Base-by-base conservation (phyloP, 2,113 vertebrate genomes). In the Larimichthys crocea region DNA sequence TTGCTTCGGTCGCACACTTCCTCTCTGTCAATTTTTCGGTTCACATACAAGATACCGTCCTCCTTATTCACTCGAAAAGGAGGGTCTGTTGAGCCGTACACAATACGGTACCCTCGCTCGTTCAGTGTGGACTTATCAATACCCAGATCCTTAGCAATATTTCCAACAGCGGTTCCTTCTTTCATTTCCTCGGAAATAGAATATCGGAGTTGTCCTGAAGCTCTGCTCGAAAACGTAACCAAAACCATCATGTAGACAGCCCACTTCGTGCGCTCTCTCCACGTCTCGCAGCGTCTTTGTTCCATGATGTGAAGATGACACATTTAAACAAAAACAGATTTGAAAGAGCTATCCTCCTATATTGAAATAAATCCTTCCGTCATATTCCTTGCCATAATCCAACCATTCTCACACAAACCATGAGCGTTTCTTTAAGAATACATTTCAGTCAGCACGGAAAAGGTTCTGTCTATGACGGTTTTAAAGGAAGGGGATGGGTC, bases 61-160 rank as follows among this genome's bases (percentile, higher is more conserved):
- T 89, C 79, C 26, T 67, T 50, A 52, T 92, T 93, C 10, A 94
- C 68, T 62, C 84, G 15, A 44, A 94, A 92, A 65, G 88, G 72
- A 5, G 89, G 76, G 7, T 92, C 87, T 14, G 66, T 71, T 7
- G 84, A 80, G 15, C 78, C 76, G 8, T 64, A 44, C 15, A 74
- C 91, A 57, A 94, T 87, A 4, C 92, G 93, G 65, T 95, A 67
- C 92, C 65, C 76, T 22, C 91, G 87, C 1, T 86, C 73, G 42
- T 57, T 85, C 40, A 94, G 68, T 6, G 74, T 75, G 4, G 2
- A 63, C 40, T 44, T 50, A 64, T 93, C 89, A 14, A 94, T 31
- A 26, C 92, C 92, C 35, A 92, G 60, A 79, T 94, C 92, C 46
- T 94, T 91, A 1, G 92, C 92, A 14, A 93, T 75, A 44, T 91